These are phyloP conservation scores for Diploptera punctata DNA, from an alignment of 2,888 invertebrate species.

Conservation along the genomic window DNA sequence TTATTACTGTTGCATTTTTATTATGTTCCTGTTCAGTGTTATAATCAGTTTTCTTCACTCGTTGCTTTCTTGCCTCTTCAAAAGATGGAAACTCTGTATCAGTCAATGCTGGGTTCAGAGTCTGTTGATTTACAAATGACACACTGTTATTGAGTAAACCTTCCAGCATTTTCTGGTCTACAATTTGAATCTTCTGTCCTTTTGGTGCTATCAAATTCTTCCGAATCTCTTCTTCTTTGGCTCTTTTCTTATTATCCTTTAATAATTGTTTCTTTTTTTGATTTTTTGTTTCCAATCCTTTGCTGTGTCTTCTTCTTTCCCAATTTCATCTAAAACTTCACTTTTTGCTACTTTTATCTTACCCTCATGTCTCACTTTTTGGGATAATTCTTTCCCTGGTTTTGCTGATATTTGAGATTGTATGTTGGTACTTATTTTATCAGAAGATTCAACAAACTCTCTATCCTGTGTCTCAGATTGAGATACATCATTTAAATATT, in stretches of 20 bases:
- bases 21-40: not conserved
- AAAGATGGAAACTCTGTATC: not conserved
- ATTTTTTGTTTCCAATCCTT: not conserved
- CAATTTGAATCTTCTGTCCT: conserved; percentile 22
- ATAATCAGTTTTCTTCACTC: not conserved
- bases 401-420: no score
- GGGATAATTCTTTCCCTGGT: no score
- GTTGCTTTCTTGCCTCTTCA: not conserved
- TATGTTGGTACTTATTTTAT: no score
- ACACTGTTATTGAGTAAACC: not conserved
- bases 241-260: conserved; percentile 19
- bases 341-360: no score
- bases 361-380: no score
- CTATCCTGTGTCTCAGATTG: no score
- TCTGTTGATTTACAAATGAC: not conserved
- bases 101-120: not conserved
- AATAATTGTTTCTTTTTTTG: not conserved
- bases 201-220: conserved; percentile 26
- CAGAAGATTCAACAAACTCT: no score
- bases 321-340: no score
- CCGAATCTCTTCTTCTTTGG: conserved; percentile 25
- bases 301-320: no score
- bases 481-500: no score
- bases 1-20: no score
- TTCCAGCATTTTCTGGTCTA: conserved; percentile 18